A percentile compares a stretch with the other conserved stretches of the same genome.
Conservation (phyloP, 35 echinoderm and acorn worm genomes). For the Lytechinus variegatus region DNA sequence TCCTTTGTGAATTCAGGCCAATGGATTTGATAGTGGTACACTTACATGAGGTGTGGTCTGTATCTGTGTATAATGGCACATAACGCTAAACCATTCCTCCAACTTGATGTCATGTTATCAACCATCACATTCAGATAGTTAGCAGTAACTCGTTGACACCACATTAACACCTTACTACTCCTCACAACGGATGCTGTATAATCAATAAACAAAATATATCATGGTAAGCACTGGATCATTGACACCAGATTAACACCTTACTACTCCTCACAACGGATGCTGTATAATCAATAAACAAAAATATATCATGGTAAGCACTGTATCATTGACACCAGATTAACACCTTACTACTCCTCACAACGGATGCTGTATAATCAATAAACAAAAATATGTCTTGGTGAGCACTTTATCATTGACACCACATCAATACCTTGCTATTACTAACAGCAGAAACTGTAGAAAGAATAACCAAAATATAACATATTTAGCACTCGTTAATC, state of each 20-base stretch:
- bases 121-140: constrained; percentile 83
- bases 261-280: constrained; percentile 81
- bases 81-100: constrained; percentile 85
- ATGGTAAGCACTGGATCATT: constrained; percentile 81
- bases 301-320: constrained; percentile 64
- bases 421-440: constrained; percentile 83
- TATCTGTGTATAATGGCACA: constrained; percentile 98
- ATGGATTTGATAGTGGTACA: not conserved
- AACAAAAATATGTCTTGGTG: constrained; percentile 26
- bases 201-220: not conserved
- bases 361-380: constrained; percentile 61
- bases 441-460: constrained; percentile 73
- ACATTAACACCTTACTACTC: constrained; percentile 84
- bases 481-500: no score
- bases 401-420: constrained; percentile 90
- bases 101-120: constrained; percentile 84
- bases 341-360: constrained; percentile 83
- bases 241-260: constrained; percentile 90
- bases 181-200: constrained; percentile 76
- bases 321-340: constrained; percentile 88
- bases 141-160: constrained; percentile 92
- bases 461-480: not conserved
- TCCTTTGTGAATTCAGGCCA: no score
- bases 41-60: constrained; percentile 98
- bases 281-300: constrained; percentile 27